Conservation (phyloP, 2,888 invertebrate species). For the Leptarthrus brevirostris region DNA sequence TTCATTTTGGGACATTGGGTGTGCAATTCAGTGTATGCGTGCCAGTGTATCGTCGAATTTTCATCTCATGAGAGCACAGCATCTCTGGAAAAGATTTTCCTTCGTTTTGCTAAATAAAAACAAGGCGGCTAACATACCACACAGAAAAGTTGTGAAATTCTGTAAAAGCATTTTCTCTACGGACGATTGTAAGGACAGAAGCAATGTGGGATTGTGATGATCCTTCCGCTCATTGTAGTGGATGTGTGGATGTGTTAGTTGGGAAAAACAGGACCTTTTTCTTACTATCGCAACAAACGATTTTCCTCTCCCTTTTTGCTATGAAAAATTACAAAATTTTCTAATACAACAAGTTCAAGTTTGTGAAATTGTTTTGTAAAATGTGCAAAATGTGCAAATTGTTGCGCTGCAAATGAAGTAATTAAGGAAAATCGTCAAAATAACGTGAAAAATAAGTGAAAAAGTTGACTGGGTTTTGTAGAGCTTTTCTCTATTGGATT, state of each 20-base stretch:
- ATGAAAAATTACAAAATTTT: slow-evolving; percentile 33
- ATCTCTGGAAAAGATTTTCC: slow-evolving; percentile 20
- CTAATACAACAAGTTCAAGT: slow-evolving; percentile 2
- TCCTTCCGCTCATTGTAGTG: slow-evolving; percentile 2
- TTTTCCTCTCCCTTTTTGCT: slow-evolving; percentile 47
- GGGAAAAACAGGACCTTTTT: slow-evolving; percentile 42
- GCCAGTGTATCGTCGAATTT: not conserved
- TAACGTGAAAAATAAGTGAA: slow-evolving; percentile 19
- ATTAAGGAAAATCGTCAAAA: not conserved
- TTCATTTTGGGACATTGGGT: slow-evolving; percentile 17
- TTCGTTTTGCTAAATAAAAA: slow-evolving; percentile 5
- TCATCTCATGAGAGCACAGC: slow-evolving; percentile 27
- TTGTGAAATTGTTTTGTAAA: slow-evolving; percentile 11
- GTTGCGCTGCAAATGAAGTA: not conserved
- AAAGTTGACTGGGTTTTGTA: slow-evolving; percentile 3
- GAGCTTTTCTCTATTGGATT: slow-evolving; percentile 35
- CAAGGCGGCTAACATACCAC: slow-evolving; percentile 22
- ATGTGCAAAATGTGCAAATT: not conserved
- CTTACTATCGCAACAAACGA: slow-evolving; percentile 40
- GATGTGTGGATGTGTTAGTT: slow-evolving; percentile 21
- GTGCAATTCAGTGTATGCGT: slow-evolving; percentile 22
- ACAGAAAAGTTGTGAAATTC: slow-evolving; percentile 21
- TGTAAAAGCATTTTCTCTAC: slow-evolving; percentile 7
- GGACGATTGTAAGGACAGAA: not conserved
- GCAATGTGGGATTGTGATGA: slow-evolving; percentile 2